A percentile compares a stretch with the other conserved stretches of the same genome.
Conservation (phyloP, 2,888 invertebrate species). For the Coelinius sp. region DNA sequence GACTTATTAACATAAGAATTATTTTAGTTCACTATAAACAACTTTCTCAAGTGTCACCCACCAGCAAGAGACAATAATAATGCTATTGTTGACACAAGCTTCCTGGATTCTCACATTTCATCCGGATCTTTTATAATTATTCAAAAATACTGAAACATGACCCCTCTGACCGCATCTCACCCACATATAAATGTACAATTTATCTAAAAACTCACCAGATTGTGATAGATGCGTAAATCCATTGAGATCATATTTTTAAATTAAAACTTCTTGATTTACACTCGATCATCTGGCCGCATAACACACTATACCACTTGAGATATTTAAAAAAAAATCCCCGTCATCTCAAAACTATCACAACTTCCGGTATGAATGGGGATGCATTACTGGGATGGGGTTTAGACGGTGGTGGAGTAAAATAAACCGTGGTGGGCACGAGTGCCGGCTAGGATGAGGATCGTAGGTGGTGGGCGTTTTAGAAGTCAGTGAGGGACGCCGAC, state of each 20-base stretch:
- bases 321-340: background rate
- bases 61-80: background rate
- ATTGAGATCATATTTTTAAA: slow-evolving; percentile 15
- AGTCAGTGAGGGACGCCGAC: slow-evolving; percentile 19
- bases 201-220: slow-evolving; percentile 5
- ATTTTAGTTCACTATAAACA: no score
- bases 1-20: no score
- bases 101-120: slow-evolving; percentile 22
- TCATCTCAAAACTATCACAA: background rate
- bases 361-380: slow-evolving; percentile 5
- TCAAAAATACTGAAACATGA: no score
- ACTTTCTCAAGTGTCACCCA: no score
- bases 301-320: background rate
- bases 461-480: slow-evolving; percentile 27
- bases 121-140: background rate
- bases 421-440: background rate
- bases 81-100: slow-evolving; percentile 8
- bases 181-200: background rate
- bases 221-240: slow-evolving; percentile 8
- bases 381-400: slow-evolving; percentile 9
- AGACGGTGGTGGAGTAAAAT: background rate
- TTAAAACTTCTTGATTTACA: background rate
- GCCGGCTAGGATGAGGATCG: slow-evolving; percentile 7
- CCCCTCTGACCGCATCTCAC: background rate
- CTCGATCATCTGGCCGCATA: slow-evolving; percentile 6